A percentile compares a stretch with the other conserved stretches of the same genome.
These are phyloP conservation scores for Agrotis exclamationis DNA, from an alignment of 2,888 invertebrate species.

Conservation along the genomic window DNA sequence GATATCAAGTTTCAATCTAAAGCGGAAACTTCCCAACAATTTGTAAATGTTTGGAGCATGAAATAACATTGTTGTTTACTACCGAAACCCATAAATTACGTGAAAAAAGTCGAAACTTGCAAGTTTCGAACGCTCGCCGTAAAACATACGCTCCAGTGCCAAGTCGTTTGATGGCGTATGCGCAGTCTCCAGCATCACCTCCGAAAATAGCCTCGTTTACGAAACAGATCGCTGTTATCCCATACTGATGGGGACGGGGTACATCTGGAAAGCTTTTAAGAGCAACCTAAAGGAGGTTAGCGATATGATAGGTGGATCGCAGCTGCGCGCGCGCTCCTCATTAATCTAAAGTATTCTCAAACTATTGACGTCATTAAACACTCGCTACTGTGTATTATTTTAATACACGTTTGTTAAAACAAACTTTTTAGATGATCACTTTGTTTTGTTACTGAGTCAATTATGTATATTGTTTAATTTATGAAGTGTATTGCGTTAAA, in stretches of 20 bases:
- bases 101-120: conserved; percentile 66
- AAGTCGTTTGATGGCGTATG: conserved; percentile 84
- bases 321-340: conserved; percentile 63
- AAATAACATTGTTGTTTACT: conserved; percentile 35
- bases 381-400: conserved; percentile 35
- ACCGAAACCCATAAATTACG: conserved; percentile 50
- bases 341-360: conserved; percentile 57
- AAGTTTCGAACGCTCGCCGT: conserved; percentile 85
- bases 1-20: conserved; percentile 20
- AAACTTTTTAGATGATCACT: conserved; percentile 30
- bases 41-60: background rate
- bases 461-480: conserved; percentile 13
- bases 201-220: conserved; percentile 86
- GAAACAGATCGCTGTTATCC: conserved; percentile 78
- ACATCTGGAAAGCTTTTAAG: conserved; percentile 77
- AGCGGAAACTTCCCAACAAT: conserved; percentile 7
- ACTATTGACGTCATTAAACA: conserved; percentile 63
- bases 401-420: conserved; percentile 34
- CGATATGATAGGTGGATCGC: conserved; percentile 53
- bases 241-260: conserved; percentile 65
- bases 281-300: conserved; percentile 62
- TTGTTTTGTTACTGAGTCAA: conserved; percentile 34
- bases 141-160: conserved; percentile 88
- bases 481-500: conserved; percentile 12
- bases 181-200: conserved; percentile 87